phyloP scores from a whole-genome alignment of 2,797 vertebrate species.

The Thaleichthys pacificus region DNA sequence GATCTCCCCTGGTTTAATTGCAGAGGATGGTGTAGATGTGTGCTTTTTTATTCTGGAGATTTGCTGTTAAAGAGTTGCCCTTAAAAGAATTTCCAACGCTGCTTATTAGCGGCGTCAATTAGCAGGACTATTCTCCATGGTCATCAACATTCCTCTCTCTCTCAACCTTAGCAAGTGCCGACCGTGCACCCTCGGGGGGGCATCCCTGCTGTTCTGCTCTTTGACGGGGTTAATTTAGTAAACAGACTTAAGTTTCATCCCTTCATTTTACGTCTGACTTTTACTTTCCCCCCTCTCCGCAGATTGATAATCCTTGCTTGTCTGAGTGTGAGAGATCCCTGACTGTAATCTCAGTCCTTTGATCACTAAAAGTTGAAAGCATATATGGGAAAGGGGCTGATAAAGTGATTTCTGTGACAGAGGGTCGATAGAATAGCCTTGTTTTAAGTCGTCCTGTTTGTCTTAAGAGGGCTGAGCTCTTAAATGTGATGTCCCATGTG shows the following conservation, averaged over 20 bases:
- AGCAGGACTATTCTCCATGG: slow-evolving; percentile 53
- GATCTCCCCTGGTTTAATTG: not conserved
- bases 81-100: slow-evolving; percentile 23
- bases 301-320: slow-evolving; percentile 74
- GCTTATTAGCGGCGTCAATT: slow-evolving; percentile 59
- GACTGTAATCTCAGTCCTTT: slow-evolving; percentile 75
- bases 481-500: slow-evolving; percentile 78
- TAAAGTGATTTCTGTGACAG: slow-evolving; percentile 78
- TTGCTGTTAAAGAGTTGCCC: slow-evolving; percentile 34
- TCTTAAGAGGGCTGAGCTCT: slow-evolving; percentile 74
- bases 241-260: slow-evolving; percentile 67
- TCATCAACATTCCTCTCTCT: slow-evolving; percentile 55
- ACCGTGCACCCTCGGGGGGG: slow-evolving; percentile 51
- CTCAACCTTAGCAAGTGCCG: slow-evolving; percentile 49
- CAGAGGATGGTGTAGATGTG: slow-evolving; percentile 10
- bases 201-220: slow-evolving; percentile 52
- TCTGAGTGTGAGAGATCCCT: slow-evolving; percentile 69
- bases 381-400: slow-evolving; percentile 74
- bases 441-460: slow-evolving; percentile 80
- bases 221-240: slow-evolving; percentile 68
- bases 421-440: slow-evolving; percentile 68
- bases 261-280: slow-evolving; percentile 69
- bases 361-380: slow-evolving; percentile 79
- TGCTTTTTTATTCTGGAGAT: slow-evolving; percentile 23
- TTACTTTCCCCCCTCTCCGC: slow-evolving; percentile 60